Evolutionary conservation across 2,797 vertebrate genomes (phyloP), one percentile per base, ranked within the genome.

Genomic region (Gila robusta): DNA sequence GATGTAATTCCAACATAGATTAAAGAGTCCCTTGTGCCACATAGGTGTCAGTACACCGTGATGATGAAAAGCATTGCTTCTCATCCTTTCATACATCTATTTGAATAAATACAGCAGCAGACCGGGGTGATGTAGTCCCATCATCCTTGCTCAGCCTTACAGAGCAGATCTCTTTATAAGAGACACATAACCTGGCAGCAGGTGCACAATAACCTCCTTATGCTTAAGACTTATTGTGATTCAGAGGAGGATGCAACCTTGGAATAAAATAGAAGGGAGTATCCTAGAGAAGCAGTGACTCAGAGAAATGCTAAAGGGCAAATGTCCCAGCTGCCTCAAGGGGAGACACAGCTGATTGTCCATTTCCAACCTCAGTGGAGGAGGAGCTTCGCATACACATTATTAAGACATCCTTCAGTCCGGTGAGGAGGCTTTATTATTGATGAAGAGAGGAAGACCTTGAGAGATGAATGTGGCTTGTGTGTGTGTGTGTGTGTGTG

Each of bases 331-430:
- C 44, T 59, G 73, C 72, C 79, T 82, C 39, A 39, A 67, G 73
- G 79, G 73, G 83, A 41, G 67, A 54, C 79, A 76, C 70, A 59
- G 83, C 78, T 35, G 41, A 85, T 74, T 76, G 79, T 70, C 79
- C 77, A 6, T 28, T 82, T 64, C 79, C 82, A 85, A 26, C 73
- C 87, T 81, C 37, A 16, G 47, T 12, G 54, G 81, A 72, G 72
- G 83, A 81, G 72, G 52, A 85, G 88, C 26, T 3, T n/a, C n/a
- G 47, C 56, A 47, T 26, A 73, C n/a, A 77, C 37, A 88, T 89
- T 84, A 90, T 86, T 88, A 89, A 86, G 80, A 84, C 90, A 88
- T 90, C 87, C 77, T 87, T 88, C 78, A 84, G 82, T 37, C 37
- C 39, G 21, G 54, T 39, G 71, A 72, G 79, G 67, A 84, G 37